Base-by-base conservation (phyloP, 2,113 vertebrate species). In the Mixornis gularis region DNA sequence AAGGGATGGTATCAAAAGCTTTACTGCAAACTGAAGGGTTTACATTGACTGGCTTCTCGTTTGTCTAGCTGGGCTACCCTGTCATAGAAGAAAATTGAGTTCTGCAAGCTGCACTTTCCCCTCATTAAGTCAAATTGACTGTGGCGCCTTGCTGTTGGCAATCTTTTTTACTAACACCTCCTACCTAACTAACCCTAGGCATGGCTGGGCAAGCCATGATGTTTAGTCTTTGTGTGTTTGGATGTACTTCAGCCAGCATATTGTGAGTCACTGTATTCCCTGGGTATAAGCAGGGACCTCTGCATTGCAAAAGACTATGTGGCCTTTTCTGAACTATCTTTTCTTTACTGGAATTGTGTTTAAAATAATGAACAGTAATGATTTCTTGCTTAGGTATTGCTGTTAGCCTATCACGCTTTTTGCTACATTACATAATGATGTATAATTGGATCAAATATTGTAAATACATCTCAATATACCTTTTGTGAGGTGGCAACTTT, bases 41-140 rank as follows among this genome's bases (percentile, higher is more conserved):
- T 73, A 17, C 4, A 1, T 12, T 3, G 0, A 13, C n/a, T 53
- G 25, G 2, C 9, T 81, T 59, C 13, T 17, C n/a, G 1, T 46
- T 73, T 27, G 4, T 46, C n/a, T 73, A 25, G 19, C 8, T 51
- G 19, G 19, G 13, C 38, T 73, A 24, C 24, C 10, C 32, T 24
- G 27, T 66, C 38, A 17, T 29, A 12, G 40, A 52, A 34, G 24
- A 52, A 80, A 59, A 80, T 17, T 46, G 38, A 29, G 8, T 52
- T 88, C n/a, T 29, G 46, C 52, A 25, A 44, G 24, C 32, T 59
- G n/a, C 13, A 25, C 27, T 66, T 66, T 59, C 10, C 10, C 27
- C 5, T 40, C 16, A 16, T 38, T 38, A 52, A 73, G 21, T 41
- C 9, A 26, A 64, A 17, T 18, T 43, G 30, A 14, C 15, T 25